These are phyloP conservation scores for Apocrypta bakeri DNA, from an alignment of 1,140 invertebrate genomes.

Conservation along the genomic window DNA sequence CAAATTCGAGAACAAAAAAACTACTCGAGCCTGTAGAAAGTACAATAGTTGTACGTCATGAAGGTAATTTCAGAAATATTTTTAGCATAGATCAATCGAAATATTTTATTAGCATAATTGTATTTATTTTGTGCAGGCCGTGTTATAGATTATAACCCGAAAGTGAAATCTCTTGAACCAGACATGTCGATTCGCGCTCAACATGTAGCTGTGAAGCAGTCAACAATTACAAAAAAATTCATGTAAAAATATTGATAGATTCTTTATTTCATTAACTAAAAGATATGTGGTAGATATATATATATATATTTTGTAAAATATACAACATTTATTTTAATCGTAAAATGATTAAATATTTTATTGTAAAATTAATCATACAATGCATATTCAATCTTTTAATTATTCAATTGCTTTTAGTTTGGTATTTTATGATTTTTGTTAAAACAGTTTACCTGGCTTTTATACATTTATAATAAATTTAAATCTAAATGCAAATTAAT, in stretches of 20 bases:
- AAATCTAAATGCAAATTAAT: background rate
- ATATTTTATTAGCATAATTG: background rate
- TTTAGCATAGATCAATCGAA: background rate
- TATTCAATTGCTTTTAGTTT: background rate
- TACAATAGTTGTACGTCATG: slow-evolving; percentile 44
- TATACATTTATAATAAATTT: background rate
- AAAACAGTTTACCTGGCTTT: background rate
- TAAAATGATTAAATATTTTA: background rate
- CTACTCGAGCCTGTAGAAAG: slow-evolving; percentile 41
- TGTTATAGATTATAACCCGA: slow-evolving; percentile 1
- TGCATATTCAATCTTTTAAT: background rate
- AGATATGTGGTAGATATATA: background rate
- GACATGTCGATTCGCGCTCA: slow-evolving; percentile 43
- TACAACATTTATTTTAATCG: background rate
- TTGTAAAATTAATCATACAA: background rate
- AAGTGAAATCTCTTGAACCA: background rate
- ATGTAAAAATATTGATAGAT: slow-evolving; percentile 1
- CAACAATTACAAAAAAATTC: slow-evolving; percentile 14
- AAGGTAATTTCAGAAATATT: slow-evolving; percentile 31
- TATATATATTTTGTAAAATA: background rate
- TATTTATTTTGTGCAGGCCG: slow-evolving; percentile 33
- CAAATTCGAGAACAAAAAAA: slow-evolving; percentile 42
- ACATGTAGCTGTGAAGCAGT: slow-evolving; percentile 46
- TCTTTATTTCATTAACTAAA: background rate
- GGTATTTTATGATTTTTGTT: background rate